A percentile compares a stretch with the other conserved stretches of the same genome.
Evolutionary conservation across 2,113 vertebrate species (phyloP).

Genomic region (Melanotaenia duboulayi): DNA sequence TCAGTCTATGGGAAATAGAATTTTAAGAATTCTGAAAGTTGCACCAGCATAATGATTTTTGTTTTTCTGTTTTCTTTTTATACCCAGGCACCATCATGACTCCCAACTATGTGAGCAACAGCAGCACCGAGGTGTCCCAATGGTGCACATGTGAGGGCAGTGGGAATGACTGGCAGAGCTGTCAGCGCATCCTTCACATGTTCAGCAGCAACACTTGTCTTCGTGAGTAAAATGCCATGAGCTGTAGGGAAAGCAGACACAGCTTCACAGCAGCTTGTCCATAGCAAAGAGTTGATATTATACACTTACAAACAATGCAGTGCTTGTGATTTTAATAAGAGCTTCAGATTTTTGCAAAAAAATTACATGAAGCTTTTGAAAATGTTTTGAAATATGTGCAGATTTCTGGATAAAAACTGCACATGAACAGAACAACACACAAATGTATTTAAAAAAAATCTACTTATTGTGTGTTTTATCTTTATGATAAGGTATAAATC

Average conservation of each 20-base stretch:
- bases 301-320: not conserved
- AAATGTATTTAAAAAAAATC: too few species aligned
- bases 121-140: slow-evolving; percentile 89
- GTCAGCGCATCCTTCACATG: slow-evolving; percentile 87
- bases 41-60: slow-evolving; percentile 9
- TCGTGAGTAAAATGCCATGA: slow-evolving; percentile 82
- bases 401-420: too few species aligned
- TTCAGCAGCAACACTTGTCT: slow-evolving; percentile 92
- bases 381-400: not conserved
- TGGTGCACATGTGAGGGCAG: slow-evolving; percentile 95
- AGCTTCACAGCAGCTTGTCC: not conserved
- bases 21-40: slow-evolving; percentile 16
- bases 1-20: slow-evolving; percentile 20
- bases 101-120: slow-evolving; percentile 94
- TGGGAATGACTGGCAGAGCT: slow-evolving; percentile 92
- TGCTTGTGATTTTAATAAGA: not conserved
- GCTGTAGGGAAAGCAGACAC: not conserved
- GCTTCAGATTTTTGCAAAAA: not conserved
- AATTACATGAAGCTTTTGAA: not conserved
- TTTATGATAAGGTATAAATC: too few species aligned
- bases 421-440: too few species aligned
- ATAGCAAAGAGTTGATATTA: too few species aligned
- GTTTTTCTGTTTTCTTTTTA: slow-evolving; percentile 1
- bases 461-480: too few species aligned
- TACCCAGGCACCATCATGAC: slow-evolving; percentile 92